Conservation (phyloP, 2,113 vertebrate genomes). For the Erinaceus europaeus region DNA sequence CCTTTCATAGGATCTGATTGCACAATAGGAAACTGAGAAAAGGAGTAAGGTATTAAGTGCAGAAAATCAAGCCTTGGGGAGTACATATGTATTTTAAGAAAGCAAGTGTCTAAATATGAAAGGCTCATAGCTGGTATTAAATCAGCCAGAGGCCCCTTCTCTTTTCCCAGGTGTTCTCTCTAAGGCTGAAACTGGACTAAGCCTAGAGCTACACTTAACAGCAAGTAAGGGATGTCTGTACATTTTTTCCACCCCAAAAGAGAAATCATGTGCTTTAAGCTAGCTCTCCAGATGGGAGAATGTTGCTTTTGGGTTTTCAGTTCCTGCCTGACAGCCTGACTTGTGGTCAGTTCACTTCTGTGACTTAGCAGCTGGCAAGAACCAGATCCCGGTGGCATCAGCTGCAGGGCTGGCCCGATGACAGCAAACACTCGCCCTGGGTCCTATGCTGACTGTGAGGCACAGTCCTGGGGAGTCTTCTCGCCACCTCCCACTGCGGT, state of each 20-base stretch:
- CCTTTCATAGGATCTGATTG: not conserved
- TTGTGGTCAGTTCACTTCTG: not conserved
- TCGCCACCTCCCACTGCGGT: not conserved
- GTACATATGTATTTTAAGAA: not conserved
- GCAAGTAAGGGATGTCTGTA: not conserved
- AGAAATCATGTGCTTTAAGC: not conserved
- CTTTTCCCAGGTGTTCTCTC: not conserved
- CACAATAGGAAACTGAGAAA: not conserved
- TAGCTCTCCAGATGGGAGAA: not conserved
- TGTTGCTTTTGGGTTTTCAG: not conserved
- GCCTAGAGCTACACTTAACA: not conserved
- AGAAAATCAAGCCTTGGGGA: not conserved
- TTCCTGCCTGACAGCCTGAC: not conserved
- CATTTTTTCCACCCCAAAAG: not conserved
- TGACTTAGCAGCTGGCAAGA: not conserved
- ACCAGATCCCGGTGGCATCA: not conserved
- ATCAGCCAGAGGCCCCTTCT: not conserved
- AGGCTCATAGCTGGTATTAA: too few species aligned
- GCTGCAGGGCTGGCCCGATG: not conserved
- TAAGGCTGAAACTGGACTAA: not conserved
- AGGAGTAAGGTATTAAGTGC: not conserved
- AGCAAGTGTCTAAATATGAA: not conserved
- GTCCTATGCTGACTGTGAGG: not conserved
- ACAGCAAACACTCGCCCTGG: not conserved
- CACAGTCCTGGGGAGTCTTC: not conserved